Evolutionary conservation across 2,797 vertebrate species (phyloP), one percentile per base, ranked within the genome.

Genomic region (Diglossa cyanea): DNA sequence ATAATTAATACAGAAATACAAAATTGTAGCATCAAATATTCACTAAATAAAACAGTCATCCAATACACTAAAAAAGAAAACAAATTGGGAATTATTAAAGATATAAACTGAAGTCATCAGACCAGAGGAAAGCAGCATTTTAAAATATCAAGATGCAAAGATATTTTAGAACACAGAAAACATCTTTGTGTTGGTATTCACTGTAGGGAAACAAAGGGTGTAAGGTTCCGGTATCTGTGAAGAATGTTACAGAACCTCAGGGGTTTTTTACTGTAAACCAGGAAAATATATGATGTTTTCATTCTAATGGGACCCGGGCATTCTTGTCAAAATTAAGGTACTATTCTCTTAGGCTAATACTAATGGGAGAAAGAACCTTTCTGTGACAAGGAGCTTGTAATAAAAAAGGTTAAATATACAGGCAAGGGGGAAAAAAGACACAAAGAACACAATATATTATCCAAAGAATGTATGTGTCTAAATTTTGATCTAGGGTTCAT

Each of bases 101-200:
- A 83, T 86, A 79, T 54, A 80, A 75, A 73, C 33, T 53, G 61
- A 79, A 86, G 20, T 19, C 25, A 62, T 85, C 50, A 67, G 28
- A 48, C 58, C 23, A 86, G 31, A 95, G n/a, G 35, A 91, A 92
- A 85, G 21, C 58, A 94, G 15, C 8, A 45, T 92, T 94, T 92
- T 55, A 66, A 85, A 93, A 68, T 75, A 73, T 55, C 58, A 71
- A 53, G 30, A 85, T 47, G 33, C 40, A 91, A 83, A 66, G 37
- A 60, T 75, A 10, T 35, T 86, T 88, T 67, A 88, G 24, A 94
- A 81, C 26, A 76, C 17, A 86, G 33, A 81, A 78, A 88, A 50
- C 11, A 72, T 67, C 92, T 84, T 75, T 9, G 7, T 47, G 11
- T 71, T 80, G 33, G 18, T 11, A 74, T 82, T 86, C 12, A 23